phyloP scores from a whole-genome alignment of 1,140 invertebrate genomes.

The Rhizoglyphus robini region DNA sequence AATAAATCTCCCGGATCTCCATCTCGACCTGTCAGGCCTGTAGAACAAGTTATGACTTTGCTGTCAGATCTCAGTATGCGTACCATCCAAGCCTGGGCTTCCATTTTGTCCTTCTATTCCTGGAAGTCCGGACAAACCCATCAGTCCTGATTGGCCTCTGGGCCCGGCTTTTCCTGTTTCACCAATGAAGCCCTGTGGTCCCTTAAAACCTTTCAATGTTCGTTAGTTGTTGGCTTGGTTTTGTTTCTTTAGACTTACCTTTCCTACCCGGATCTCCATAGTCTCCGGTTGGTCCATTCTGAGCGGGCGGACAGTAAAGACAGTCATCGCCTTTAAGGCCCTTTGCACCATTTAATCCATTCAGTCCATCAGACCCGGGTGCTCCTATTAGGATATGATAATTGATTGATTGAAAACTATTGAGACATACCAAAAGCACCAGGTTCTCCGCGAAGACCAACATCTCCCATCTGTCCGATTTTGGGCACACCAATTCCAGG shows the following conservation, averaged over 20 bases:
- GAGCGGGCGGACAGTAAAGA: background rate
- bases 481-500: constrained; percentile 17
- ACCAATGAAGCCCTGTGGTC: background rate
- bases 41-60: background rate
- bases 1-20: background rate
- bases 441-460: background rate
- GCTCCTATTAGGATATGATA: too few species aligned
- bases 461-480: background rate
- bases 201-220: background rate
- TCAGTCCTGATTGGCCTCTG: background rate
- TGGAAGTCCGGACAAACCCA: background rate
- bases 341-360: constrained; percentile 35
- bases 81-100: background rate
- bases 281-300: background rate
- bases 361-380: constrained; percentile 37
- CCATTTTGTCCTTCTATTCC: background rate
- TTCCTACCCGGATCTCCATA: background rate
- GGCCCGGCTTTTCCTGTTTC: background rate
- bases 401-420: too few species aligned
- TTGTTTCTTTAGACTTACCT: background rate
- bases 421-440: too few species aligned
- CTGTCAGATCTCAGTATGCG: background rate
- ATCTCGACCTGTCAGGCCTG: background rate
- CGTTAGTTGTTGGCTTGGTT: background rate
- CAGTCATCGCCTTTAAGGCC: background rate